These are phyloP conservation scores for Lethenteron camtschaticum DNA, from an alignment of 2,113 vertebrate species.

Conservation along the genomic window DNA sequence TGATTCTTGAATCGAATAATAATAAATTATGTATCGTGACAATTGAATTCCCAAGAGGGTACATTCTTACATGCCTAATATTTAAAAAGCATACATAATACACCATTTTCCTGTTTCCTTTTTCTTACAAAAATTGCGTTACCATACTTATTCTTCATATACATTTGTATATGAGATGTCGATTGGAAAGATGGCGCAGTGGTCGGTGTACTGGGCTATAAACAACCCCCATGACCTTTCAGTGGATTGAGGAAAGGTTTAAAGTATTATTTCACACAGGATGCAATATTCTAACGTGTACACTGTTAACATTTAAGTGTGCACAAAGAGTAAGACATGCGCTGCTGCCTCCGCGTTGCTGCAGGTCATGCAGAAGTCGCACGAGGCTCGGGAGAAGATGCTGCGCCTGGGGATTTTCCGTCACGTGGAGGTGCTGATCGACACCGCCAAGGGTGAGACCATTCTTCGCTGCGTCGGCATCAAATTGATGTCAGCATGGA, in stretches of 20 bases:
- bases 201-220: background rate
- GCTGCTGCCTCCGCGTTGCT: conserved; percentile 1
- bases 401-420: conserved; percentile 71
- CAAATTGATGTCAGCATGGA: no score
- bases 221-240: background rate
- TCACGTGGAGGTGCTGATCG: conserved; percentile 79
- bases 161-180: background rate
- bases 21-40: background rate
- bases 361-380: conserved; percentile 73
- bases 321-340: no score
- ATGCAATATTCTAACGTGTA: background rate
- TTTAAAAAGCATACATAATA: no score
- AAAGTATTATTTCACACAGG: background rate
- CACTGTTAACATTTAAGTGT: background rate
- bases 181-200: background rate
- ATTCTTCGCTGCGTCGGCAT: no score
- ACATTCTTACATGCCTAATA: background rate
- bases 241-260: background rate
- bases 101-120: no score
- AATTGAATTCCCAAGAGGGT: background rate
- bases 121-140: background rate
- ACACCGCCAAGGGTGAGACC: conserved; percentile 49
- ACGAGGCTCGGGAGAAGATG: conserved; percentile 55
- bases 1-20: background rate
- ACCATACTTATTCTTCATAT: no score